Evolutionary conservation across 1,140 invertebrate species (phyloP), one percentile per base, ranked within the genome.

Genomic region (Diploscapter pachys): DNA sequence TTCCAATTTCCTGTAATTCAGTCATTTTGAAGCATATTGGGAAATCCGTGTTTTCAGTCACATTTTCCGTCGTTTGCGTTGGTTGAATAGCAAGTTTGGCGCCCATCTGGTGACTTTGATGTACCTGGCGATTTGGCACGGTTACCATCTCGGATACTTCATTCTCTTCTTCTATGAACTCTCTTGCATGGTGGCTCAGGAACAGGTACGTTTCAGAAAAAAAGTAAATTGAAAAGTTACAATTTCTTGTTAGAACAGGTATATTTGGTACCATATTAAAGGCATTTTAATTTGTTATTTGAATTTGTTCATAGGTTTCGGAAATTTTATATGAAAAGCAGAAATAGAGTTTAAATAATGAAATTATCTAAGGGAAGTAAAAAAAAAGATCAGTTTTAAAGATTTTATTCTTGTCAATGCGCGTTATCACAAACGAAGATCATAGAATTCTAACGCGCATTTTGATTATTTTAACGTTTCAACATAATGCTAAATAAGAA

Each of bases 111-210:
- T 85, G 3, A 88, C 88, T 3, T 76, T 89, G 54, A 72, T 83
- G 4, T 89, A 87, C 80, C 81, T 89, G 64, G 87, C 88, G 8
- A 48, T 88, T 6, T 89, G 88, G 88, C 88, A 89, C 79, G 88
- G 88, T 9, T 78, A 87, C 51, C 83, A 87, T 73, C 82, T 87
- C 48, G 88, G 88, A 13, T 89, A 89, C 77, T 89, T 87, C 78
- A 81, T 87, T 68, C 85, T 86, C 63, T 89, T 89, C 80, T 80
- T 86, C 66, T 81, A 87, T 61, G 88, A 89, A 79, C 87, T 89
- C 65, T 68, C 67, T 49, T 83, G 80, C 67, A 77, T 84, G 62
- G 51, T 83, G 2, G 83, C 83, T 3, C 82, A 84, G 73, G 78
- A 85, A 65, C 82, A 83, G 76, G 81, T 82, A 72, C 13, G 57